Percentiles rank a stretch among this genome's conserved stretches.
phyloP scores from a whole-genome alignment of 2,888 invertebrate species.

The Bugulina stolonifera region DNA sequence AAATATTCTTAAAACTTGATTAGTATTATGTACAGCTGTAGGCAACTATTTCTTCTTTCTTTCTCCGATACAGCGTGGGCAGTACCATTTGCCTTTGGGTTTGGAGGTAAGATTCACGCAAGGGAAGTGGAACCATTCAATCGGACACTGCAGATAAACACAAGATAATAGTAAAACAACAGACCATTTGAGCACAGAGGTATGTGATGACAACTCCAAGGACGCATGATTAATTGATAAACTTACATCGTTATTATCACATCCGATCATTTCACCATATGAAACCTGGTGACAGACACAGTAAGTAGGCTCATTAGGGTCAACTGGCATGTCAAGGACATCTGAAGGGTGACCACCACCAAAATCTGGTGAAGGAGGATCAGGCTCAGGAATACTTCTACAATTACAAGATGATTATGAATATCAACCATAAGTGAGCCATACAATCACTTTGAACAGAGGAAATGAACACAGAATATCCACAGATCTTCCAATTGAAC shows the following conservation, averaged over 20 bases:
- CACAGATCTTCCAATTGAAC: no score
- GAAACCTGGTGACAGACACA: constrained; percentile 91
- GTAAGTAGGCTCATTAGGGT: constrained; percentile 98
- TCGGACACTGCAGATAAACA: constrained; percentile 53
- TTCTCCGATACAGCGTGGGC: constrained; percentile 54
- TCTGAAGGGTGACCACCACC: constrained; percentile 59
- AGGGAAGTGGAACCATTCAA: constrained; percentile 58
- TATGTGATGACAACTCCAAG: not conserved
- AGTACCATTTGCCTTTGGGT: constrained; percentile 57
- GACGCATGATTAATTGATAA: not conserved
- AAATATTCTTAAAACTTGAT: no score
- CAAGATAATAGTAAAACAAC: not conserved
- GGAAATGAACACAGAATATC: no score
- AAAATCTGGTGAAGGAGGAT: constrained; percentile 31
- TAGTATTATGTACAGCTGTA: no score
- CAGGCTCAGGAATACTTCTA: constrained; percentile 31
- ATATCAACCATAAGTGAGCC: no score
- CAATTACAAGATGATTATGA: no score
- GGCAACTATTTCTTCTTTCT: constrained; percentile 54
- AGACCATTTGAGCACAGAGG: not conserved
- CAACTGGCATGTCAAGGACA: constrained; percentile 61
- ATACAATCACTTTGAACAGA: no score
- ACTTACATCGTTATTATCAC: constrained; percentile 67
- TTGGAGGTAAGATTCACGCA: constrained; percentile 55
- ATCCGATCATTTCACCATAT: constrained; percentile 94